These are phyloP conservation scores for Eclectus roratus DNA, from an alignment of 2,113 vertebrate genomes.

Conservation along the genomic window DNA sequence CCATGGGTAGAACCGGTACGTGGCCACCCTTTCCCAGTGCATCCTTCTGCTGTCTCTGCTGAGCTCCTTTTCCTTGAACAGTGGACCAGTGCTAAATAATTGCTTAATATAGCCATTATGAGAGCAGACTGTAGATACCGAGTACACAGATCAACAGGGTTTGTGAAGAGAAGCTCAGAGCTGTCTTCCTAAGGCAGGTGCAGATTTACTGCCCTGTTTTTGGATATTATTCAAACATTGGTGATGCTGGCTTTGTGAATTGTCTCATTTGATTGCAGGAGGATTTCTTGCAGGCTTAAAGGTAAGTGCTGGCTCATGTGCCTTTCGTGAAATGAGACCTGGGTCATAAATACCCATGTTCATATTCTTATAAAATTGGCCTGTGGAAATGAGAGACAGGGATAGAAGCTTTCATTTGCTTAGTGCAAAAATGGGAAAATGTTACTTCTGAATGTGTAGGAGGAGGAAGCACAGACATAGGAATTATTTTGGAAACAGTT, in stretches of 20 bases:
- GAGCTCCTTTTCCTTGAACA: neutral
- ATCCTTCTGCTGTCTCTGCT: neutral
- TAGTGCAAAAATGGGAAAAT: neutral
- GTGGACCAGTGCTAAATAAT: neutral
- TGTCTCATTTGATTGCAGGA: neutral
- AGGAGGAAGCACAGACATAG: neutral
- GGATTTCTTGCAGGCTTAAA: neutral
- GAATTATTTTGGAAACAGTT: neutral
- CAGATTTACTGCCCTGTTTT: neutral
- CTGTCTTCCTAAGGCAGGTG: neutral
- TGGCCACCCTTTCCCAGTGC: fast-evolving
- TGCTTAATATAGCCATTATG: neutral
- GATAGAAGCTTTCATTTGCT: neutral
- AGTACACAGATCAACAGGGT: neutral
- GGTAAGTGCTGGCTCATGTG: neutral
- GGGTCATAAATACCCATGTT: neutral
- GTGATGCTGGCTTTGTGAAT: neutral
- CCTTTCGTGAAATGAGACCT: neutral
- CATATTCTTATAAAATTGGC: neutral
- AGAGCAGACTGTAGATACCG: neutral
- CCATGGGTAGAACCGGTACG: fast-evolving
- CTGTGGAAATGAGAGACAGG: neutral
- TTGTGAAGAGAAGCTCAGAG: neutral
- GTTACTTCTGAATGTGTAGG: neutral
- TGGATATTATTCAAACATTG: neutral